A percentile compares a stretch with the other conserved stretches of the same genome.
These are phyloP conservation scores for Elachura formosa DNA, from an alignment of 2,113 vertebrate genomes.

Conservation along the genomic window DNA sequence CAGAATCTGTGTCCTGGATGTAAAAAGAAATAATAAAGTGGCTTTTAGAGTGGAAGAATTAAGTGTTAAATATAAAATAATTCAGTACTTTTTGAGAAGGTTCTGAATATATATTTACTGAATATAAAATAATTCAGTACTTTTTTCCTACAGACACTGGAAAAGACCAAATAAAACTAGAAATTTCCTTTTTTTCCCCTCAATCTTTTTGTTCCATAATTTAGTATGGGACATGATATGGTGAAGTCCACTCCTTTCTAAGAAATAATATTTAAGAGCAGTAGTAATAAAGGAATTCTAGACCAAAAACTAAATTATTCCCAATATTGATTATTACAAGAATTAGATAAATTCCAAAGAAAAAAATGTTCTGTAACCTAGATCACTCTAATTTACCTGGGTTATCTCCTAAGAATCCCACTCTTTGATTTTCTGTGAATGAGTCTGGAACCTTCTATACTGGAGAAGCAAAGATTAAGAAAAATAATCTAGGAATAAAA, in stretches of 20 bases:
- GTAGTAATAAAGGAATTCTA: background rate
- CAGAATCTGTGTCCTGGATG: background rate
- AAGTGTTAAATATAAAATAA: background rate
- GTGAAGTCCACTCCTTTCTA: background rate
- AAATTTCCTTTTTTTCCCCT: rapidly evolving
- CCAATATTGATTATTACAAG: background rate
- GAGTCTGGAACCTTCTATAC: background rate
- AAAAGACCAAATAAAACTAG: background rate
- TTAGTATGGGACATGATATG: background rate
- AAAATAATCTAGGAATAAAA: background rate
- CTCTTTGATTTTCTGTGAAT: background rate
- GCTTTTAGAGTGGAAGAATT: background rate
- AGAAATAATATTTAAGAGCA: background rate
- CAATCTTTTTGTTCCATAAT: background rate
- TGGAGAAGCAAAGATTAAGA: background rate
- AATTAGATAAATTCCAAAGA: background rate
- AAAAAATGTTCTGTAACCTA: background rate
- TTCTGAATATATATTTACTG: too few relatives aligned
- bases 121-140: background rate
- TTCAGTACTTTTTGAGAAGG: background rate
- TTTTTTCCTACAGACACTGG: background rate
- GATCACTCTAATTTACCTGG: background rate
- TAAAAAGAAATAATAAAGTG: background rate
- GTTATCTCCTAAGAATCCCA: background rate
- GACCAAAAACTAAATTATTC: background rate